Base-by-base conservation (phyloP, 2,888 invertebrate genomes). In the Cryptocheilus praepositus region DNA sequence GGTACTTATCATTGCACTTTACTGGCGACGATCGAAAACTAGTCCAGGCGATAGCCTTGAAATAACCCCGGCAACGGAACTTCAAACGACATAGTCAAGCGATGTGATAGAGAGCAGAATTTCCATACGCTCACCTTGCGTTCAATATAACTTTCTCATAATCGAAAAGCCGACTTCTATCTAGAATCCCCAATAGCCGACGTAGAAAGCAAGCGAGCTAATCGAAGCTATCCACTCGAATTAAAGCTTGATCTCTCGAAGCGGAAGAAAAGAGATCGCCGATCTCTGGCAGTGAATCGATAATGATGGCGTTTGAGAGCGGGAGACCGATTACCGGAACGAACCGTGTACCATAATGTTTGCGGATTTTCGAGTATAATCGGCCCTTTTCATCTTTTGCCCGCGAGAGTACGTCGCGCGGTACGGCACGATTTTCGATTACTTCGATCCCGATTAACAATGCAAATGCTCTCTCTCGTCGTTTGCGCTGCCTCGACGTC, bases 401-500 rank as follows among this genome's bases (percentile, higher is more conserved):
- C 25, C 3, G 36, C n/a, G 36, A 36, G 13, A 11, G 36, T 11
- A 36, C 36, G 36, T 36, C 61, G 52, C 53, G 65, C 49, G 25
- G 53, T 36, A 25, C 36, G 57, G 54, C 49, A 61, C 19, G 62
- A 43, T 61, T 58, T 70, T 67, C 71, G 73, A 82, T 85, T 81
- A 81, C 81, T 82, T 76, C 77, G 74, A 83, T 84, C 80, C 74
- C 82, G 84, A 84, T 85, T 83, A 83, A 81, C 83, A 82, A 85
- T 83, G 82, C 81, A 81, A 83, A 83, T 84, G 77, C 76, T 59
- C 28, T 8, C 51, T 1, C 59, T 56, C 63, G 8, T 54, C 36
- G 16, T 56, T 36, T 36, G 8, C 5, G 16, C 36, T 18, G 8
- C n/a, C n/a, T 22, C 25, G 7, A 2, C 18, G 36, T 15, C 45